Evolutionary conservation across 2,888 invertebrate genomes (phyloP), one percentile per base, ranked within the genome.

Genomic region (Arge pagana): DNA sequence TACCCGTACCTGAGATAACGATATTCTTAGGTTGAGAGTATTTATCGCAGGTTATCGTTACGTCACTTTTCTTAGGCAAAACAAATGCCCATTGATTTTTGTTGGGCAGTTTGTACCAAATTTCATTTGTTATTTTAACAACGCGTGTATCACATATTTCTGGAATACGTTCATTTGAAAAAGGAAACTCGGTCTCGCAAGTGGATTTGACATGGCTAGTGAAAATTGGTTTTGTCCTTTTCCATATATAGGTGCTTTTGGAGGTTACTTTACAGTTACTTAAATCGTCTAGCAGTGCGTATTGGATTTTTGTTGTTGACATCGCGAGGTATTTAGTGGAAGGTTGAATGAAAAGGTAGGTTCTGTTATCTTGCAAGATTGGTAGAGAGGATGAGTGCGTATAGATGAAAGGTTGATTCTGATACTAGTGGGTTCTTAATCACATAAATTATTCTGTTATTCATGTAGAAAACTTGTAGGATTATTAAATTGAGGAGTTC

Each of bases 251-350:
- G 13, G 3, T 21, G 18, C 13, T 39, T 23, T 30, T 30, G 3
- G 49, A 11, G 1, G 49, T 39, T 24, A 13, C n/a, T 30, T 49
- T 40, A 19, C 49, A 40, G 2, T 40, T 4, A 1, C 16, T 21
- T 11, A 49, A 28, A n/a, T 36, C 37, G 18, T 49, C 49, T 4
- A 49, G 21, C 0, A 21, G 4, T 10, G 48, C 16, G 13, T 48
- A 48, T 37, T 48, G 36, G 4, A 13, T 37, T 39, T 52, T 51
- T n/a, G 33, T 33, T 13, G 33, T 15, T 4, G 33, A 11, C 50
- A 48, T 33, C 31, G 33, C 16, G 13, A 37, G 18, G 13, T 24
- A 26, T 23, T 54, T 48, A 33, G 21, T 23, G 28, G 48, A 15
- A 10, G 18, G 39, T 52, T 54, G 16, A 10, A 42, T 42, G 28